phyloP scores from a whole-genome alignment of 2,113 vertebrate species.

The Pteronura brasiliensis region DNA sequence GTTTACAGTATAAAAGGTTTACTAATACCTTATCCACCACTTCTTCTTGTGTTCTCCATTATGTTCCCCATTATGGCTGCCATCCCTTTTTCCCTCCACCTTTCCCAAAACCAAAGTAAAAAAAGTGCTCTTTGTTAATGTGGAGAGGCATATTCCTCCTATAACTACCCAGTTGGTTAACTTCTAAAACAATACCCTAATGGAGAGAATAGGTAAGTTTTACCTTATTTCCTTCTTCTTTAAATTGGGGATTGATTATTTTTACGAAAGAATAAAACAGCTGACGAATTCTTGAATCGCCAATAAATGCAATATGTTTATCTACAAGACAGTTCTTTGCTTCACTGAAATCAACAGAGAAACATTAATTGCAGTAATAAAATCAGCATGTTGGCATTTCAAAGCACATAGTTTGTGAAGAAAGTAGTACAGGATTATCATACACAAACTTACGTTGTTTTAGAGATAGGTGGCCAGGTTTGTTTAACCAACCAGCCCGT shows the following conservation, averaged over 20 bases:
- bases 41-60: background rate
- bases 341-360: conserved; percentile 89
- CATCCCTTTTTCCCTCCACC: background rate
- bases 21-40: background rate
- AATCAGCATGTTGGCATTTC: background rate
- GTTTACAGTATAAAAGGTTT: background rate
- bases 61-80: background rate
- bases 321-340: conserved; percentile 92
- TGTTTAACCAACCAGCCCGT: background rate
- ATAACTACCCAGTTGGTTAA: background rate
- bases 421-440: background rate
- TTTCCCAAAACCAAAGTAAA: conserved; percentile 30
- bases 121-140: background rate
- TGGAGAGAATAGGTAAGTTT: background rate
- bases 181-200: background rate
- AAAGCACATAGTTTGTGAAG: conserved; percentile 14
- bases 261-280: conserved; percentile 95
- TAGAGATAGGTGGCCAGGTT: conserved; percentile 8
- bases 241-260: conserved; percentile 90
- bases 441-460: background rate
- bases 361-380: conserved; percentile 57
- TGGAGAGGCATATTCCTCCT: background rate
- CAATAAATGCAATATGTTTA: conserved; percentile 92
- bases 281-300: conserved; percentile 97
- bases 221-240: conserved; percentile 95